Conservation (phyloP, 2,797 vertebrate species). For the Sandelia bainsii region DNA sequence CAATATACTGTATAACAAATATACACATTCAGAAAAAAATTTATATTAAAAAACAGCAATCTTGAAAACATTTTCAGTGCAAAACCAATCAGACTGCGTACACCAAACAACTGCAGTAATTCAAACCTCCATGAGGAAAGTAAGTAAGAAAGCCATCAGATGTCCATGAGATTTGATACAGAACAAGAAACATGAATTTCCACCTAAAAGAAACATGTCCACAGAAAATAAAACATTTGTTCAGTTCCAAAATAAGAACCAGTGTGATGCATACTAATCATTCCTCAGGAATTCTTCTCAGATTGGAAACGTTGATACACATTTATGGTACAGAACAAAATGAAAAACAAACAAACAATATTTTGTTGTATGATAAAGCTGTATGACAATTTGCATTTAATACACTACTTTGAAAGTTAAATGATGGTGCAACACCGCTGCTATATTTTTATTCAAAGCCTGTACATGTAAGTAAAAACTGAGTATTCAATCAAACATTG, state of each 20-base stretch:
- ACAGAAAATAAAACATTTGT: neutral
- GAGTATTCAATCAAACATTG: conserved; percentile 4
- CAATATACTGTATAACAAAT: conserved; percentile 34
- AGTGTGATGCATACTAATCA: neutral
- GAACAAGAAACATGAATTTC: conserved; percentile 11
- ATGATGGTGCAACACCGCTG: neutral
- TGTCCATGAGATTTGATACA: neutral
- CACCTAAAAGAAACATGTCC: neutral
- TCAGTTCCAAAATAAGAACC: neutral
- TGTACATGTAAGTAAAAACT: conserved; percentile 3
- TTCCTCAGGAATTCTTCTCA: neutral
- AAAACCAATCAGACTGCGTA: conserved; percentile 26
- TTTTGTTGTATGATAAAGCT: neutral
- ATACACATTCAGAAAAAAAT: conserved; percentile 38
- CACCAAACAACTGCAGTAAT: neutral
- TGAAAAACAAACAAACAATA: neutral
- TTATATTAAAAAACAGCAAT: conserved; percentile 41
- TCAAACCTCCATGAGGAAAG: neutral
- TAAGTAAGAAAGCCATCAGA: neutral
- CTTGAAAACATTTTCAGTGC: conserved; percentile 42
- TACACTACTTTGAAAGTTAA: conserved; percentile 10
- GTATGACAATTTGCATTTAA: neutral
- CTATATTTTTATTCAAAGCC: neutral
- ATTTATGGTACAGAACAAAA: neutral
- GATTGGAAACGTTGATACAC: neutral